Conservation (phyloP, 2,797 vertebrate genomes). For the Atherinosoma microstoma region DNA sequence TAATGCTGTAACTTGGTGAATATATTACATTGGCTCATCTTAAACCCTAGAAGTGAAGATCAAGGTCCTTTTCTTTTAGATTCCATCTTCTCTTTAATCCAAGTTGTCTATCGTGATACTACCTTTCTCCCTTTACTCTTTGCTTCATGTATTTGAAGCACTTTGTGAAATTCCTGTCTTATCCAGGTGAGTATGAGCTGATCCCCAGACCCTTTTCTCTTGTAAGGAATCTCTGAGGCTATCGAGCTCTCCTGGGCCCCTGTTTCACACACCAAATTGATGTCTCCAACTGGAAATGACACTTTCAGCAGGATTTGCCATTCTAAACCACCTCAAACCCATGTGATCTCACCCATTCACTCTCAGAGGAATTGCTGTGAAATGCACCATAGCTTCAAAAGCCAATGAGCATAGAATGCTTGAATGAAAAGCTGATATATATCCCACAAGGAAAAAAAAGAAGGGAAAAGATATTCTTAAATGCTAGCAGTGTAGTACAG, state of each 20-base stretch:
- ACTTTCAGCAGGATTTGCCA: slow-evolving; percentile 87
- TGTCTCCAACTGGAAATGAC: slow-evolving; percentile 85
- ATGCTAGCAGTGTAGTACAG: slow-evolving; percentile 73
- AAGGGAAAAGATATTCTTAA: slow-evolving; percentile 68
- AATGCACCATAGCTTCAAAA: slow-evolving; percentile 80
- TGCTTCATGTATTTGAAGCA: slow-evolving; percentile 62
- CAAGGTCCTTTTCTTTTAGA: slow-evolving; percentile 21
- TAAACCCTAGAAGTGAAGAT: slow-evolving; percentile 6
- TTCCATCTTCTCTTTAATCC: slow-evolving; percentile 37
- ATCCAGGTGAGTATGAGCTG: slow-evolving; percentile 79
- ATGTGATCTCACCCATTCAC: slow-evolving; percentile 82
- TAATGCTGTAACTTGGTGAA: not conserved
- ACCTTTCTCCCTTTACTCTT: slow-evolving; percentile 39
- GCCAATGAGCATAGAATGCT: slow-evolving; percentile 77
- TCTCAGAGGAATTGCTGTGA: slow-evolving; percentile 83
- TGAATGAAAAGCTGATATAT: slow-evolving; percentile 75
- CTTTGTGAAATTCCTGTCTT: slow-evolving; percentile 74
- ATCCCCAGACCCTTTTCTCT: slow-evolving; percentile 82
- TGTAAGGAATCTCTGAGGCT: slow-evolving; percentile 82
- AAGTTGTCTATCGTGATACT: slow-evolving; percentile 48
- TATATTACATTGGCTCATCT: slow-evolving; percentile 8
- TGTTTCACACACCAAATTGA: slow-evolving; percentile 84
- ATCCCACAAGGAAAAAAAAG: slow-evolving; percentile 54
- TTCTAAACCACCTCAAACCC: slow-evolving; percentile 87
- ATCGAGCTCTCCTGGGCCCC: slow-evolving; percentile 80